Evolutionary conservation across 2,797 vertebrate species (phyloP), one percentile per base, ranked within the genome.

Genomic region (Cynopterus sphinx): DNA sequence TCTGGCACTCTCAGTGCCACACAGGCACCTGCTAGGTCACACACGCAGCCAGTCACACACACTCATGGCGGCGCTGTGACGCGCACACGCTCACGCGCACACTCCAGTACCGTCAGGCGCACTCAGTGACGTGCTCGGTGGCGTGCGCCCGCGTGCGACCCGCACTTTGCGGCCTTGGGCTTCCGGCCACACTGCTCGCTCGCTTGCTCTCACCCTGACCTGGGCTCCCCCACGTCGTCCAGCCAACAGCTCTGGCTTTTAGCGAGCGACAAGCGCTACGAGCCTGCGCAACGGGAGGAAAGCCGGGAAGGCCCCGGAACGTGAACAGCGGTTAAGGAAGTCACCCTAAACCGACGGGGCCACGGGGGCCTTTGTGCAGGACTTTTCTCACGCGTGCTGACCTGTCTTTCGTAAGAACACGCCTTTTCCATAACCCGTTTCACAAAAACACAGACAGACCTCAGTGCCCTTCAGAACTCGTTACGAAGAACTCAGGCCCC

Each of bases 91-190:
- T 46, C 46, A 49, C 43, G 12, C 3, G 46, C 46, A 49, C 46
- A 13, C 46, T 46, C 46, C 3, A 33, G 46, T 12, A 46, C 46
- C 46, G 46, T 13, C 11, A 46, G 43, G 43, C 12, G 43, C 43
- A 5, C 43, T 46, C 43, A 13, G 12, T 13, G 46, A 13, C 46
- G 13, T 13, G 46, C 46, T 49, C 12, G 3, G 46, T 15, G 46
- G 46, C 46, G 1, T 4, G 5, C 33, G 9, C 39, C 3, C 6
- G 21, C 0, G 8, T 3, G 21, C 0, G 8, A n/a, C n/a, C 21
- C 26, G 49, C 0, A 6, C 49, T 19, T 24, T 21, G 16, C 21
- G 9, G 79, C 24, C 55, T 26, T 1, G 74, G 4, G 11, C 22
- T 28, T 28, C 24, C 0, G 68, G 51, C 51, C 31, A 55, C 3